Conservation (phyloP, 2,113 vertebrate species). For the Caretta caretta region DNA sequence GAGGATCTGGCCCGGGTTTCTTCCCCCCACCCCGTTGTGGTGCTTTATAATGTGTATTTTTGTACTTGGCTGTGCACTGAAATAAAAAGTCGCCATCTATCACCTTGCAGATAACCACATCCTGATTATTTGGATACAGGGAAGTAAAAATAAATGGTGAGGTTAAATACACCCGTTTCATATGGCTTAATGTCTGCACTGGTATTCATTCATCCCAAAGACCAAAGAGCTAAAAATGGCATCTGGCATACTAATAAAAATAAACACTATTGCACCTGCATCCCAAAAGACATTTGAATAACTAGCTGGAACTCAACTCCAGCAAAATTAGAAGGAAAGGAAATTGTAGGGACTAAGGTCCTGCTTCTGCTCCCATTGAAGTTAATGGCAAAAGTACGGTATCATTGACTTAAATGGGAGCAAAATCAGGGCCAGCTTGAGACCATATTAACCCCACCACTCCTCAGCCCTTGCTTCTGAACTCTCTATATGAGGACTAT, state of each 20-base stretch:
- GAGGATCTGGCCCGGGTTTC: background rate
- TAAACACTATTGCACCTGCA: constrained; percentile 79
- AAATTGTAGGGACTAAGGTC: constrained; percentile 49
- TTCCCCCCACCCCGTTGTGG: background rate
- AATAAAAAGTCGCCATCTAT: constrained; percentile 71
- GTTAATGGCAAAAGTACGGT: background rate
- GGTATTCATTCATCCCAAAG: constrained; percentile 74
- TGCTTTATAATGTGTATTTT: constrained; percentile 73
- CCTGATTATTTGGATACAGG: constrained; percentile 80
- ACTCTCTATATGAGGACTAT: too few relatives aligned
- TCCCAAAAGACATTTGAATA: constrained; percentile 79
- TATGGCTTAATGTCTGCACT: constrained; percentile 70
- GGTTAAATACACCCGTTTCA: constrained; percentile 79
- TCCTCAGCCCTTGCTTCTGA: too few relatives aligned
- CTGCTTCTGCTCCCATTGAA: constrained; percentile 12
- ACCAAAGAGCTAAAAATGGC: constrained; percentile 79
- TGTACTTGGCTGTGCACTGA: constrained; percentile 63
- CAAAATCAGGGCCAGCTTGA: background rate
- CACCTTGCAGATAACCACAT: constrained; percentile 82
- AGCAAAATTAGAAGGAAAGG: constrained; percentile 70
- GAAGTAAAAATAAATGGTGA: constrained; percentile 80
- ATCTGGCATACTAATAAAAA: constrained; percentile 75
- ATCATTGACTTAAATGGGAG: background rate
- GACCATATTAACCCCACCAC: background rate
- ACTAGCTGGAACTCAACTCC: constrained; percentile 67